Percentiles rank a stretch among this genome's conserved stretches.
These are phyloP conservation scores for Pimephales promelas DNA, from an alignment of 2,113 vertebrate genomes.

Conservation along the genomic window DNA sequence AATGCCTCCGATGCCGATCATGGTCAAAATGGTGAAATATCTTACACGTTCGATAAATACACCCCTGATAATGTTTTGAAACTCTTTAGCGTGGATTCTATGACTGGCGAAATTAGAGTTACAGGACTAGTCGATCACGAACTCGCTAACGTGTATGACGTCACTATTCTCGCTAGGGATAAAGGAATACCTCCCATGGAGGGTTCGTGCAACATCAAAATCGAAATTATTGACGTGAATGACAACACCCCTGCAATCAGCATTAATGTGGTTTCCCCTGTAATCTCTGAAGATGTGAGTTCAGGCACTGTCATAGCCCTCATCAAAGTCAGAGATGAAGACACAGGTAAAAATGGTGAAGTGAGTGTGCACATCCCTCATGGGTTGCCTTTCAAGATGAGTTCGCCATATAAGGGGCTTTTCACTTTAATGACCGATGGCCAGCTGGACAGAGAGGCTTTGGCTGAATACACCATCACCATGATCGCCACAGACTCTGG, in stretches of 20 bases:
- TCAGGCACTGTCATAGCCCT: constrained; percentile 78
- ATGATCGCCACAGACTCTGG: constrained; percentile 79
- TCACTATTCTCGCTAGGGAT: constrained; percentile 80
- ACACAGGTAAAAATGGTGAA: constrained; percentile 77
- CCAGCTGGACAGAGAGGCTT: constrained; percentile 64
- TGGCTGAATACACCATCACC: constrained; percentile 64
- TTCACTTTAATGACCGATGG: constrained; percentile 78
- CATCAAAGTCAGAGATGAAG: constrained; percentile 77
- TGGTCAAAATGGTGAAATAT: constrained; percentile 75
- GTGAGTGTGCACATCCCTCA: constrained; percentile 68
- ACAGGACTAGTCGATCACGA: constrained; percentile 78
- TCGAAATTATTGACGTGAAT: constrained; percentile 82
- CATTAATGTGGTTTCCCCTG: constrained; percentile 76
- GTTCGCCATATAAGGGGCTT: constrained; percentile 72
- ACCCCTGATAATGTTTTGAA: constrained; percentile 73
- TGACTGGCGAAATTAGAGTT: constrained; percentile 79
- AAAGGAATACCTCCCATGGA: constrained; percentile 79
- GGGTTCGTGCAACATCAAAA: constrained; percentile 77
- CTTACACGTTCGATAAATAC: constrained; percentile 66
- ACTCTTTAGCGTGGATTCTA: constrained; percentile 74
- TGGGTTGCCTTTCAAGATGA: constrained; percentile 73
- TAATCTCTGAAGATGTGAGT: constrained; percentile 75
- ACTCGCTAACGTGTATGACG: constrained; percentile 72
- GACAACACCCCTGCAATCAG: constrained; percentile 80
- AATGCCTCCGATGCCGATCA: constrained; percentile 81